Base-by-base conservation (phyloP, 2,797 vertebrate genomes). In the Pygocentrus nattereri region DNA sequence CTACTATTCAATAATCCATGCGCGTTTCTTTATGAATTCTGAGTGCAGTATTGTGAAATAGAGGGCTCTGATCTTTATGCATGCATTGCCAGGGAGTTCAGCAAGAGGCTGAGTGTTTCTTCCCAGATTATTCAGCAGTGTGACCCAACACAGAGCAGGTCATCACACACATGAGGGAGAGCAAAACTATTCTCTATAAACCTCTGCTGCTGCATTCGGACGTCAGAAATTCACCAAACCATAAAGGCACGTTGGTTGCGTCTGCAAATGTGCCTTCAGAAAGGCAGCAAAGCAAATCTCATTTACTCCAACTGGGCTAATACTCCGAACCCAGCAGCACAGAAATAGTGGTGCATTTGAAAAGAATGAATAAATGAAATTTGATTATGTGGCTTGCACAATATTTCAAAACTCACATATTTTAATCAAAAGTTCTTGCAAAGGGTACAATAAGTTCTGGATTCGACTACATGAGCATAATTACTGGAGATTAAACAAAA, bases 351-450 rank as follows among this genome's bases (percentile, higher is more conserved):
- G 13, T 69, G 8, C 25, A 5, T 1, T 19, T 27, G 49, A 61
- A 18, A 69, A 59, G 47, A 74, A 52, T 4, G 2, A 31, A 23
- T n/a, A 76, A 82, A 62, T 67, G 19, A 64, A 62, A 27, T 80
- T 41, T 74, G 38, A 80, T 74, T 75, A 50, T 16, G 2, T n/a
- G 15, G 15, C 25, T 49, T 30, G 16, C 72, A 69, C 13, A 31
- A 31, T 30, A 8, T 72, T 72, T 31, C 18, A 19, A 52, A 52
- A 38, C n/a, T 41, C 10, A 23, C 7, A n/a, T 25, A 5, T 67
- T 80, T 82, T 80, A 74, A 85, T 82, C 62, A 69, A 69, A 56
- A 49, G 34, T 78, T 74, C 27, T 18, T 30, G 38, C 61, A 59
- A 16, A n/a, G 0, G 5, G 18, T 56, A 50, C 47, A 30, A 74